These are phyloP conservation scores for Drosophila kambysellisi DNA, from an alignment of 2,888 invertebrate species.

Conservation along the genomic window DNA sequence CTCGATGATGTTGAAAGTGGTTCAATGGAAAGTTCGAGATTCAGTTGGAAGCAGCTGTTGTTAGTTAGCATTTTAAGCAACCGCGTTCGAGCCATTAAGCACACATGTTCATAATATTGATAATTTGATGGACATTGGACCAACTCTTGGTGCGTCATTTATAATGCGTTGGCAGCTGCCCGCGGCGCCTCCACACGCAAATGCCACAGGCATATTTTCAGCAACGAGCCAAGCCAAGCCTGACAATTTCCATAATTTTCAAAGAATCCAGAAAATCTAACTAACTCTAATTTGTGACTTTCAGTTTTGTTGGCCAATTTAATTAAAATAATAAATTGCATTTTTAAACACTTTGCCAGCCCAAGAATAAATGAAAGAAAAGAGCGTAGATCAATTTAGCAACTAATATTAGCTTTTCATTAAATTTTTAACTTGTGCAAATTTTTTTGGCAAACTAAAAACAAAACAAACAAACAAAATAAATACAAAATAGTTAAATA, in stretches of 20 bases:
- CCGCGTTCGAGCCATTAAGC: slow-evolving; percentile 45
- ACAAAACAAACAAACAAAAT: no score
- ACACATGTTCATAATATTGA: slow-evolving; percentile 64
- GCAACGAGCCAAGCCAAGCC: slow-evolving; percentile 15
- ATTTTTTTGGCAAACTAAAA: neutral
- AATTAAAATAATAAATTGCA: neutral
- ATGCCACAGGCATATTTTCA: slow-evolving; percentile 12
- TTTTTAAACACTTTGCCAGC: no score
- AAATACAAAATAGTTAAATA: neutral
- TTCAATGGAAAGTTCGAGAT: slow-evolving; percentile 10
- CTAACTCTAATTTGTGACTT: neutral
- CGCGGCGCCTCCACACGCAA: neutral
- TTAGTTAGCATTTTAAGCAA: slow-evolving; percentile 25
- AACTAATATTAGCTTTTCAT: neutral
- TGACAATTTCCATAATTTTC: slow-evolving; percentile 27
- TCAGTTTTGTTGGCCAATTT: neutral
- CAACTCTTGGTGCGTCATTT: slow-evolving; percentile 21
- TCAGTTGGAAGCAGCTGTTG: slow-evolving; percentile 26
- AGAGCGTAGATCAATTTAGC: neutral
- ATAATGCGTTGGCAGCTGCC: slow-evolving; percentile 32
- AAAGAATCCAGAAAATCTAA: neutral
- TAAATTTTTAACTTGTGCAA: neutral
- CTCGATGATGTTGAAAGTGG: slow-evolving; percentile 8
- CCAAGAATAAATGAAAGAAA: neutral
- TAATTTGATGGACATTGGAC: slow-evolving; percentile 47